phyloP scores from a whole-genome alignment of 2,113 vertebrate species.

The Macquaria ambigua region DNA sequence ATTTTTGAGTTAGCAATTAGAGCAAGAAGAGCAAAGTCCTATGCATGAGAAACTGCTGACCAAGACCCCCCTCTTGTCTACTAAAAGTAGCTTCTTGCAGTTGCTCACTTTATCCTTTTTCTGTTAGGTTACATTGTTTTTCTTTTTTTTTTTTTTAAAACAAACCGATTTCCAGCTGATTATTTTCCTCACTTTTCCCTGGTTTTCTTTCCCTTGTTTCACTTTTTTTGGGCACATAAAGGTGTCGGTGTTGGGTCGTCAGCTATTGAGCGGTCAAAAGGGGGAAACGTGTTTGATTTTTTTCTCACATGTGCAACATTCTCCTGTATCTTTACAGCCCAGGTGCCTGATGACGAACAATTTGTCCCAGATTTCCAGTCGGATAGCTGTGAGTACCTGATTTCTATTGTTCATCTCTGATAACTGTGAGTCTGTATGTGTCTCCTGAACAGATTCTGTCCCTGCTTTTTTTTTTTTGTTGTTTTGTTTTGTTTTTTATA shows the following conservation, averaged over 20 bases:
- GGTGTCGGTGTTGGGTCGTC: background rate
- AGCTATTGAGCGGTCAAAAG: background rate
- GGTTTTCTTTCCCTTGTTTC: background rate
- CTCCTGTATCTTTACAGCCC: constrained; percentile 81
- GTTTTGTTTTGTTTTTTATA: too few species aligned
- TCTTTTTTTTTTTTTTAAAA: background rate
- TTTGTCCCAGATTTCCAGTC: constrained; percentile 99
- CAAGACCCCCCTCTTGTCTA: background rate
- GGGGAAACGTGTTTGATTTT: background rate
- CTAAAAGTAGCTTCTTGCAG: background rate
- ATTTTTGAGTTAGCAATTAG: constrained; percentile 15
- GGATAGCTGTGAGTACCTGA: constrained; percentile 93
- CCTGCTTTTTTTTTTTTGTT: background rate
- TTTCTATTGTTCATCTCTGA: constrained; percentile 45
- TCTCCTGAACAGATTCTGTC: background rate
- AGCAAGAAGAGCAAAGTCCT: constrained; percentile 61
- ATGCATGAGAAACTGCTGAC: constrained; percentile 42
- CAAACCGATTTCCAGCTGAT: background rate
- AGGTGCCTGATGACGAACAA: constrained; percentile 98
- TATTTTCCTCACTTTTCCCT: background rate
- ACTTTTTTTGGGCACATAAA: background rate
- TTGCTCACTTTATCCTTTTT: background rate
- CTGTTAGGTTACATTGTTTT: background rate
- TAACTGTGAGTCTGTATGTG: background rate
- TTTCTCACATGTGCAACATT: background rate